These are phyloP conservation scores for Hipposideros armiger DNA, from an alignment of 2,113 vertebrate species.

Conservation along the genomic window DNA sequence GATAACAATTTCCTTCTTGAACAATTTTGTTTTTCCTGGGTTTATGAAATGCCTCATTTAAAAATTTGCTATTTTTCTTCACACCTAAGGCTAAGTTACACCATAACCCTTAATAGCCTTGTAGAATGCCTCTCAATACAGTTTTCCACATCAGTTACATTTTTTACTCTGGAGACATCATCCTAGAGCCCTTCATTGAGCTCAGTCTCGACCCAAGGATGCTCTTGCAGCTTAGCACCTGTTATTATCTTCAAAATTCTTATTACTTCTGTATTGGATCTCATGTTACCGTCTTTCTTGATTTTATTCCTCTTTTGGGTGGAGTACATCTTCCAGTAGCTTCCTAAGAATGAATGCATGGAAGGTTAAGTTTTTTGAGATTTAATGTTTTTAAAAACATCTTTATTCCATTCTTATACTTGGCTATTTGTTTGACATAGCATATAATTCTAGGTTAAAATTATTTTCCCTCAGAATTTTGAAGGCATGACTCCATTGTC, in stretches of 20 bases:
- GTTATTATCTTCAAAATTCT: neutral
- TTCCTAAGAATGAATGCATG: neutral
- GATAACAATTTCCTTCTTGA: constrained; percentile 35
- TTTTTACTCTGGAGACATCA: neutral
- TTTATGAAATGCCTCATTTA: constrained; percentile 54
- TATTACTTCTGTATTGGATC: neutral
- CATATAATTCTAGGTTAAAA: constrained; percentile 24
- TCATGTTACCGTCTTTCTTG: neutral
- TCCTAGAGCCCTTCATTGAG: neutral
- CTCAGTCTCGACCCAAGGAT: neutral
- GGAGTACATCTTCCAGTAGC: neutral
- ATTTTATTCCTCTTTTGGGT: constrained; percentile 4
- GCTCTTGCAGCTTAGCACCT: neutral
- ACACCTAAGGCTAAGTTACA: neutral
- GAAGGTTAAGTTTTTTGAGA: neutral
- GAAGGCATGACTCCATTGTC: neutral
- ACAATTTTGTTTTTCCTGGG: neutral
- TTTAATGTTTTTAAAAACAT: neutral
- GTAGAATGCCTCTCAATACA: neutral
- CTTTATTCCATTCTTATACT: neutral
- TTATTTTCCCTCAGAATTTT: constrained; percentile 30
- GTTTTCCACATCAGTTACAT: neutral
- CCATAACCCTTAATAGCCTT: neutral
- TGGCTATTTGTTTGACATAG: neutral
- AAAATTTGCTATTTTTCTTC: constrained; percentile 48